Evolutionary conservation across 1,140 invertebrate species (phyloP).

Genomic region (Ridgeia piscesae): DNA sequence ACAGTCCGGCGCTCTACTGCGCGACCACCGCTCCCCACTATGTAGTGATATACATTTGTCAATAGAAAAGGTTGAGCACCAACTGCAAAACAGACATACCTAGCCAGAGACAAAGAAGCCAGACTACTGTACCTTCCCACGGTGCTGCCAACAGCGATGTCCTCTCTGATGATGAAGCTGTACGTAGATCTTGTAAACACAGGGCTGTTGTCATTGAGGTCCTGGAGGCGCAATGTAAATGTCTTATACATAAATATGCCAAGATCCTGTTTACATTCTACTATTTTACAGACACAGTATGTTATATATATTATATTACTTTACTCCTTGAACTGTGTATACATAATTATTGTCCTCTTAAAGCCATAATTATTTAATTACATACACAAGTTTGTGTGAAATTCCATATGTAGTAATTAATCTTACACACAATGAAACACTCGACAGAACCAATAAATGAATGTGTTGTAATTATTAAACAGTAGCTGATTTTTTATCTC

Average conservation of each 20-base stretch:
- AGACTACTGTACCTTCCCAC: background rate
- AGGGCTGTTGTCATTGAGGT: slow-evolving; percentile 6
- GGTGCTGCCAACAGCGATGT: background rate
- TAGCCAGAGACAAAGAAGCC: too few relatives aligned
- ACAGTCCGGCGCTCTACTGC: too few relatives aligned
- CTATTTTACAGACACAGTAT: background rate
- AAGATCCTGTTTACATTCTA: background rate
- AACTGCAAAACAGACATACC: too few relatives aligned
- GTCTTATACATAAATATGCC: background rate
- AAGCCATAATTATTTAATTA: background rate
- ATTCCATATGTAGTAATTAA: background rate
- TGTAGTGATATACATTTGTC: too few relatives aligned
- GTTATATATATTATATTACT: background rate
- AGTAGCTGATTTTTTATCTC: too few relatives aligned
- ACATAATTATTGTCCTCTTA: background rate
- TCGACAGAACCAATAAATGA: background rate
- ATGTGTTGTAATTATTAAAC: background rate
- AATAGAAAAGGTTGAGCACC: too few relatives aligned
- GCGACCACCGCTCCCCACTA: too few relatives aligned
- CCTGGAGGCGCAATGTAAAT: background rate
- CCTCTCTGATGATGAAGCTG: background rate
- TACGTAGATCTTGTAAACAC: background rate
- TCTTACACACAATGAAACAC: background rate
- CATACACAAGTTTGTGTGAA: background rate
- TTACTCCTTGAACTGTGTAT: background rate